Evolutionary conservation across 1,140 invertebrate genomes (phyloP).

Genomic region (Drosophila willistoni): DNA sequence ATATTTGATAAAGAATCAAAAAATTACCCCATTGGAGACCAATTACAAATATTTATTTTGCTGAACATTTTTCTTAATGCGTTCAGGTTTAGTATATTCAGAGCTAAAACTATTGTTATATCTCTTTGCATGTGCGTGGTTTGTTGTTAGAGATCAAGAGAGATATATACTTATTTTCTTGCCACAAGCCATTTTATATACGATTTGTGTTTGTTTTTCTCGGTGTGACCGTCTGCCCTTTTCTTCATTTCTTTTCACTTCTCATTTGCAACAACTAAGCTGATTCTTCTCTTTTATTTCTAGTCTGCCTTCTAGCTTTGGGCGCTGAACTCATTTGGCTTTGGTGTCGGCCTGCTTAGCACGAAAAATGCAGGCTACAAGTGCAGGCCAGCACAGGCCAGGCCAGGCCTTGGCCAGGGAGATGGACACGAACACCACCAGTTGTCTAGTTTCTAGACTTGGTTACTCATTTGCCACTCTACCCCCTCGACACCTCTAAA

Average conservation of each 20-base stretch:
- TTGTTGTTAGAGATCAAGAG: too few relatives aligned
- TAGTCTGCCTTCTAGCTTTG: constrained; percentile 32
- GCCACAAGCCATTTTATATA: background rate
- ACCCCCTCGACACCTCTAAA: background rate
- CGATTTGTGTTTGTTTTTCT: background rate
- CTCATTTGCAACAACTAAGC: constrained; percentile 5
- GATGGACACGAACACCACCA: constrained; percentile 17
- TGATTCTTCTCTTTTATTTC: constrained; percentile 19
- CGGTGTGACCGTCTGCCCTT: background rate
- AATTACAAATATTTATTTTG: too few relatives aligned
- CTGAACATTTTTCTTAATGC: too few relatives aligned
- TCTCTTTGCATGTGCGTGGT: too few relatives aligned
- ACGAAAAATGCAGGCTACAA: constrained; percentile 59
- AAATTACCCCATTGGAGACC: too few relatives aligned
- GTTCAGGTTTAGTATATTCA: too few relatives aligned
- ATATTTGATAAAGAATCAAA: too few relatives aligned
- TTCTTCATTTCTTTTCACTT: constrained; percentile 10
- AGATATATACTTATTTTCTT: background rate
- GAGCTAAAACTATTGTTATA: too few relatives aligned
- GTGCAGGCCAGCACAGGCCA: constrained; percentile 33
- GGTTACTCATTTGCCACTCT: background rate
- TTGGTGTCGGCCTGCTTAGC: constrained; percentile 67
- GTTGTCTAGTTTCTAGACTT: constrained; percentile 24
- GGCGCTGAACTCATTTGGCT: constrained; percentile 72
- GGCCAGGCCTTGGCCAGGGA: constrained; percentile 1